These are phyloP conservation scores for Columba janthina DNA, from an alignment of 2,113 vertebrate species.

Conservation along the genomic window DNA sequence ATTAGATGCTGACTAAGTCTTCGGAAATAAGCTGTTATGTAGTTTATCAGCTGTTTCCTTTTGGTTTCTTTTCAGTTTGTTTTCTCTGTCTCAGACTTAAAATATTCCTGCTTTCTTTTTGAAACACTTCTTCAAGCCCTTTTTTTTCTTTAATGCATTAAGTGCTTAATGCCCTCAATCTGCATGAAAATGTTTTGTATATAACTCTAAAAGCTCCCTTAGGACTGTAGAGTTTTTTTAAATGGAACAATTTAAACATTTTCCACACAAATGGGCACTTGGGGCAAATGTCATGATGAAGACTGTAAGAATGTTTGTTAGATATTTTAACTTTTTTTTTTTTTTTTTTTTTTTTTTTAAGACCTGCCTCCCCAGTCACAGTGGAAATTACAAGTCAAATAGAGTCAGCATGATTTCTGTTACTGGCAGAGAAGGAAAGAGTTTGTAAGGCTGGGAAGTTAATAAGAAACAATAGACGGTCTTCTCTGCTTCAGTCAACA, in stretches of 20 bases:
- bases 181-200: conserved; percentile 57
- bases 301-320: background rate
- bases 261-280: conserved; percentile 44
- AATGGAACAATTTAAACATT: conserved; percentile 68
- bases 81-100: background rate
- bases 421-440: background rate
- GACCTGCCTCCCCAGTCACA: background rate
- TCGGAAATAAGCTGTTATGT: background rate
- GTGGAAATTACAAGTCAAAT: conserved; percentile 3
- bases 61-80: conserved; percentile 12
- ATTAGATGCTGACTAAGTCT: background rate
- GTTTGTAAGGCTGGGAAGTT: background rate
- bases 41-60: conserved; percentile 18
- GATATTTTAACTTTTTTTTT: background rate
- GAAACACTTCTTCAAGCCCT: conserved; percentile 49
- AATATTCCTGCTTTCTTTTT: conserved; percentile 18
- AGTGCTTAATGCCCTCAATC: conserved; percentile 61
- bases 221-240: conserved; percentile 38
- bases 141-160: background rate
- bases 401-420: background rate
- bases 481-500: background rate
- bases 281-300: conserved; percentile 35
- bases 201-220: conserved; percentile 49
- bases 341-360: background rate
- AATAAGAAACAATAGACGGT: background rate